Conservation (phyloP, 2,113 vertebrate species). For the Urocitellus parryii region DNA sequence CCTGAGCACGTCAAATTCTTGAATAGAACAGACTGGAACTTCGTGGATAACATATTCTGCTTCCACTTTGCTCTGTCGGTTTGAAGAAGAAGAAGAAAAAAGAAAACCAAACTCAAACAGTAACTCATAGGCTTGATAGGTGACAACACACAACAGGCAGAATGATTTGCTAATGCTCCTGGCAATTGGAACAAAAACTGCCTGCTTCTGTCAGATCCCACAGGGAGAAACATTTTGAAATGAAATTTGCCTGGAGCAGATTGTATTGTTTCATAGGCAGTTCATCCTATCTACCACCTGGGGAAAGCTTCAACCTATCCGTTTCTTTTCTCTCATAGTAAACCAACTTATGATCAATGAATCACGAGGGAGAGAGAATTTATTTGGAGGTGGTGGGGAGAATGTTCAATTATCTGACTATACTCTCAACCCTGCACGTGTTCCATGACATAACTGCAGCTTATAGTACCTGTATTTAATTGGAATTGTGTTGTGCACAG, state of each 20-base stretch:
- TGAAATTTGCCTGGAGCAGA: constrained; percentile 20
- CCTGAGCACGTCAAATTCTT: neutral
- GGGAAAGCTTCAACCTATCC: constrained; percentile 68
- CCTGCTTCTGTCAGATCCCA: constrained; percentile 61
- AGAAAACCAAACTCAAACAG: neutral
- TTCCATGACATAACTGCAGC: neutral
- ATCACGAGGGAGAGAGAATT: constrained; percentile 26
- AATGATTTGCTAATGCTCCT: constrained; percentile 39
- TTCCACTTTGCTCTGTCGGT: neutral
- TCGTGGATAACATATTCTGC: neutral
- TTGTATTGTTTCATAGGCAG: constrained; percentile 49
- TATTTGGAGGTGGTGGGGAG: neutral
- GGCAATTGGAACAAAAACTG: constrained; percentile 59
- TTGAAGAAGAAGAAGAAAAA: constrained; percentile 29
- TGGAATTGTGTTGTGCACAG: neutral
- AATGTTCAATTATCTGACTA: neutral
- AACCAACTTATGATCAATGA: constrained; percentile 36
- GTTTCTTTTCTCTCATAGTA: neutral
- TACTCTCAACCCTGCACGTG: neutral
- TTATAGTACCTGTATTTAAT: neutral
- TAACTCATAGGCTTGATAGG: constrained; percentile 35
- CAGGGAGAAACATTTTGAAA: constrained; percentile 62
- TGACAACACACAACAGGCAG: constrained; percentile 13
- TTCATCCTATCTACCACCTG: constrained; percentile 53
- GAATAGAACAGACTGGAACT: neutral